Conservation (phyloP, 2,113 vertebrate species). For the Solea senegalensis region DNA sequence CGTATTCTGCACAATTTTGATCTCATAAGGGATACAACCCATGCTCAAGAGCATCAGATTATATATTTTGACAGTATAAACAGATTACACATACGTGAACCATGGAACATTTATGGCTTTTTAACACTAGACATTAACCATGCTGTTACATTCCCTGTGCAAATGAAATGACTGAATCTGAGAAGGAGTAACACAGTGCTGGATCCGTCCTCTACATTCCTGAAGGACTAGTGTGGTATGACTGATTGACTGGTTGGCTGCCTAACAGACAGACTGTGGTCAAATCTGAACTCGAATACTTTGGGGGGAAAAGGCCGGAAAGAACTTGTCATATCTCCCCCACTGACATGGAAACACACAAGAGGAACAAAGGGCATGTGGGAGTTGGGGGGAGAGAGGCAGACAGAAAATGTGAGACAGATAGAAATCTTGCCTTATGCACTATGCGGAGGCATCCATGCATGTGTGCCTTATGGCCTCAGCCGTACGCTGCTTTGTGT, state of each 20-base stretch:
- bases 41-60: slow-evolving; percentile 24
- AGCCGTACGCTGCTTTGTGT: slow-evolving; percentile 22
- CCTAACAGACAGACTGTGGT: slow-evolving; percentile 60
- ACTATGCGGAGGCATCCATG: slow-evolving; percentile 41
- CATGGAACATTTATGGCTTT: slow-evolving; percentile 46
- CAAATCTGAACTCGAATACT: slow-evolving; percentile 60
- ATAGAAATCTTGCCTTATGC: slow-evolving; percentile 38
- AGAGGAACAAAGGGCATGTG: slow-evolving; percentile 12
- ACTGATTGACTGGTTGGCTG: slow-evolving; percentile 58
- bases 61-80: slow-evolving; percentile 37
- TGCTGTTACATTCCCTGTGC: slow-evolving; percentile 27
- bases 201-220: slow-evolving; percentile 57
- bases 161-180: slow-evolving; percentile 43
- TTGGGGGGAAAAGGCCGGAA: slow-evolving; percentile 62
- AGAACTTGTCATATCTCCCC: slow-evolving; percentile 75
- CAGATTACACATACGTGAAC: slow-evolving; percentile 42
- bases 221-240: slow-evolving; percentile 56
- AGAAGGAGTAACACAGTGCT: slow-evolving; percentile 35
- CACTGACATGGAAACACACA: slow-evolving; percentile 63
- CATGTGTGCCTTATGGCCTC: slow-evolving; percentile 36
- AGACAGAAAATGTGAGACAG: slow-evolving; percentile 24
- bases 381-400: background rate
- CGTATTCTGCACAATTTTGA: slow-evolving; percentile 25
- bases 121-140: slow-evolving; percentile 32
- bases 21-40: slow-evolving; percentile 30